A percentile compares a stretch with the other conserved stretches of the same genome.
Evolutionary conservation across 1,140 invertebrate genomes (phyloP).

Genomic region (Polypedilum pembai): DNA sequence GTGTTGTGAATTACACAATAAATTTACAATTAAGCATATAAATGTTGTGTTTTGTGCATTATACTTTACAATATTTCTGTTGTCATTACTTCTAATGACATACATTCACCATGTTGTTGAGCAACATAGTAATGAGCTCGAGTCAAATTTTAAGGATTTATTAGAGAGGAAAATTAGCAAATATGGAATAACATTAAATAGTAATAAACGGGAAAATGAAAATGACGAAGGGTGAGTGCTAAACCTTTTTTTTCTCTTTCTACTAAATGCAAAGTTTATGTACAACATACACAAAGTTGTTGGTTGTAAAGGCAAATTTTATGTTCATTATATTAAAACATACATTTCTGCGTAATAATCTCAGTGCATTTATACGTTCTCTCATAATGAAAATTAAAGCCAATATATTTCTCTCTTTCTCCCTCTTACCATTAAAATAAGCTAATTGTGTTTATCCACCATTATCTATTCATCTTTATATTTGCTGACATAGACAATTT

Average conservation of each 20-base stretch:
- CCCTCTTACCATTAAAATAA: neutral
- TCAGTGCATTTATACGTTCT: too few relatives aligned
- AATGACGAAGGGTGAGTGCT: neutral
- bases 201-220: neutral
- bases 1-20: neutral
- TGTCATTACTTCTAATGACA: neutral
- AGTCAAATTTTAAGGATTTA: neutral
- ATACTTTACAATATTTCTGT: neutral
- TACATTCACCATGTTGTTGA: neutral
- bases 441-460: neutral
- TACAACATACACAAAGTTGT: too few relatives aligned
- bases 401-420: neutral
- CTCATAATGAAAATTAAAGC: too few relatives aligned
- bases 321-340: too few relatives aligned
- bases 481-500: neutral
- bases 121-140: neutral
- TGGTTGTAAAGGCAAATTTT: too few relatives aligned
- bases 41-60: conserved; percentile 14
- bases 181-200: neutral
- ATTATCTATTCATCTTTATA: neutral
- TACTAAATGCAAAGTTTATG: neutral
- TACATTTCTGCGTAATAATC: too few relatives aligned
- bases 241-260: neutral
- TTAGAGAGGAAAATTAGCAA: neutral
- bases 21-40: neutral